Base-by-base conservation (phyloP, 2,113 vertebrate genomes). In the Patagioenas fasciata region DNA sequence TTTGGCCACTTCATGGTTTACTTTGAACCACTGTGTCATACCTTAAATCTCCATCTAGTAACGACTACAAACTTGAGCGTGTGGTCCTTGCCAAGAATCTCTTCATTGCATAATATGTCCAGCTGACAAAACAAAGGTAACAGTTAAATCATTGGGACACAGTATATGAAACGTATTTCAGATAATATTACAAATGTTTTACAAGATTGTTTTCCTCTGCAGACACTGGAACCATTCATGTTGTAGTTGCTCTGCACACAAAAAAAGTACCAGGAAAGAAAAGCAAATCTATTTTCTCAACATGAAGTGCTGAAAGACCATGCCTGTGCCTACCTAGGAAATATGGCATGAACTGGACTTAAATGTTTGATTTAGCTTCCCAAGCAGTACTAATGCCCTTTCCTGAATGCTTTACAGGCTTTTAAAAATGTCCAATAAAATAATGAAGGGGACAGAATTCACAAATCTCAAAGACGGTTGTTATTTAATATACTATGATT, bases 71-170 rank as follows among this genome's bases (percentile, higher is more conserved):
- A 99, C 97, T 99, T 99, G 97, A 99, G 98, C 0, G 99, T 99
- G 96, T 99, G 99, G 97, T 99, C 99, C 97, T 99, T 99, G 93
- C 99, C 99, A 97, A 99, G 97, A 96, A 99, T 99, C 97, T 99
- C 99, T 97, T 99, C 99, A 62, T 99, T 99, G 99, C 99, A 99
- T 99, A 99, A 99, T 98, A 99, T 99, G 96, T 99, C 99, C 99
- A 99, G 98, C 99, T 99, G 97, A 75, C 40, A 93, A 95, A 88
- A 95, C 18, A 89, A 90, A 95, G 36, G 89, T 5, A 11, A 85
- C 47, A 87, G 50, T 93, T 66, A 44, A 80, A 85, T 95, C 57
- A 94, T 0, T 47, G 53, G 47, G 47, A 66, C 17, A 53, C 18
- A 42, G 13, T 16, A 77, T 2, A 65, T 4, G 4, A 66, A 91